Evolutionary conservation across 92 coral and sea anemone species (phyloP).

Genomic region (Ricordea florida): DNA sequence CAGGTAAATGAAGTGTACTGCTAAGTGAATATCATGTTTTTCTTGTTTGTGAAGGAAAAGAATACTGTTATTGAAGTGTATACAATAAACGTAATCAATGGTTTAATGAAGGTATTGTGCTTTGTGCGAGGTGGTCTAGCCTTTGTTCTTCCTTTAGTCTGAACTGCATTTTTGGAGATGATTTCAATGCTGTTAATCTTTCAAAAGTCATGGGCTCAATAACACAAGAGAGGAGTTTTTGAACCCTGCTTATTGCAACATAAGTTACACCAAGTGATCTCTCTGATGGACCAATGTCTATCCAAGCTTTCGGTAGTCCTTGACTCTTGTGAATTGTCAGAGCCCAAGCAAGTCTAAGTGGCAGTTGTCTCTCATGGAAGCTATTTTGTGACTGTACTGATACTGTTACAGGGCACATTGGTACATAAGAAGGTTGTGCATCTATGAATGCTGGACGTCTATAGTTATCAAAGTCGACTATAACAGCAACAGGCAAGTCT

Average conservation of each 20-base stretch:
- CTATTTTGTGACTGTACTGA: conserved; percentile 31
- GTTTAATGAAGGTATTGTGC: conserved; percentile 4
- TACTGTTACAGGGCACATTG: conserved; percentile 40
- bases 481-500: conserved; percentile 47
- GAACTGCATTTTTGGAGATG: conserved; percentile 10
- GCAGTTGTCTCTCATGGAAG: conserved; percentile 67
- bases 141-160: conserved; percentile 31
- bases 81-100: too few relatives aligned
- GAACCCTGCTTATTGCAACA: conserved; percentile 44
- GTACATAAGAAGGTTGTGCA: conserved; percentile 37
- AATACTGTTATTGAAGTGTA: too few relatives aligned
- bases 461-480: conserved; percentile 50
- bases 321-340: conserved; percentile 54
- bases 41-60: too few relatives aligned
- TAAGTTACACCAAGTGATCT: conserved; percentile 57
- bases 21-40: too few relatives aligned
- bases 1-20: too few relatives aligned
- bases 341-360: conserved; percentile 65
- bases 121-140: conserved; percentile 37
- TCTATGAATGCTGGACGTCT: conserved; percentile 55
- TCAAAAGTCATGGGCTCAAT: conserved; percentile 44
- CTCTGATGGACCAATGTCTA: conserved; percentile 57
- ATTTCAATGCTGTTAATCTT: conserved; percentile 39
- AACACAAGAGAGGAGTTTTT: conserved; percentile 21
- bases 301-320: conserved; percentile 67